phyloP scores from a whole-genome alignment of 1,140 invertebrate genomes.

The Druon quercuslanigerum region DNA sequence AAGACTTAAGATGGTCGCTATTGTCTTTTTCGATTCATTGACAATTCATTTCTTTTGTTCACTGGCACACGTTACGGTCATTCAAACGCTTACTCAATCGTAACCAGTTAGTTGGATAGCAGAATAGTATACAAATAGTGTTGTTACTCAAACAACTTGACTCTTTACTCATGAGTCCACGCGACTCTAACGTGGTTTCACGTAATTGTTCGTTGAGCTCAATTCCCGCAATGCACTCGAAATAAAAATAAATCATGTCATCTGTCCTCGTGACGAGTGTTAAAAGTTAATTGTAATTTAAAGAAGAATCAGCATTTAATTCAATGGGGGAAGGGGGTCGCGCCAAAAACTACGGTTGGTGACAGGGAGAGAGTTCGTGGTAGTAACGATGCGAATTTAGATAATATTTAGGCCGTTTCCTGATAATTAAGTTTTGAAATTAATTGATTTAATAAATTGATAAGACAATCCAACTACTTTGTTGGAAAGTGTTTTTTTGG shows the following conservation, averaged over 20 bases:
- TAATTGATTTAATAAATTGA: too few relatives aligned
- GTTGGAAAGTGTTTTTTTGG: too few relatives aligned
- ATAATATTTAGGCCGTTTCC: too few relatives aligned
- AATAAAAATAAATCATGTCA: slow-evolving; percentile 8
- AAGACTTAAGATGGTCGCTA: slow-evolving; percentile 32
- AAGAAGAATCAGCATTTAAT: neutral
- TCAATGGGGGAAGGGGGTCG: neutral
- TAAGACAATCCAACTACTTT: too few relatives aligned
- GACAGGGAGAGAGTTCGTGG: too few relatives aligned
- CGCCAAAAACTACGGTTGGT: too few relatives aligned
- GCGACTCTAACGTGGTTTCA: slow-evolving; percentile 46
- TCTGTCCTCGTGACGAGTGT: neutral
- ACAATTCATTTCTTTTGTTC: slow-evolving; percentile 24
- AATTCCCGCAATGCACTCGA: slow-evolving; percentile 53
- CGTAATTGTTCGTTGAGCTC: slow-evolving; percentile 67
- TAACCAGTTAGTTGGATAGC: slow-evolving; percentile 55
- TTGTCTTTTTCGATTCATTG: neutral
- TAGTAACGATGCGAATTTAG: too few relatives aligned
- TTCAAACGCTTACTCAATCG: slow-evolving; percentile 54
- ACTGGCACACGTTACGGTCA: slow-evolving; percentile 49
- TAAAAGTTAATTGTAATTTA: slow-evolving; percentile 25
- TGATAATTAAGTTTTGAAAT: too few relatives aligned
- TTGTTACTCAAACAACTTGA: slow-evolving; percentile 53
- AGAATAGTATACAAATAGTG: slow-evolving; percentile 55
- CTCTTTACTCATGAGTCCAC: slow-evolving; percentile 44